These are phyloP conservation scores for Anoplius nigerrimus DNA, from an alignment of 2,888 invertebrate species.

Conservation along the genomic window DNA sequence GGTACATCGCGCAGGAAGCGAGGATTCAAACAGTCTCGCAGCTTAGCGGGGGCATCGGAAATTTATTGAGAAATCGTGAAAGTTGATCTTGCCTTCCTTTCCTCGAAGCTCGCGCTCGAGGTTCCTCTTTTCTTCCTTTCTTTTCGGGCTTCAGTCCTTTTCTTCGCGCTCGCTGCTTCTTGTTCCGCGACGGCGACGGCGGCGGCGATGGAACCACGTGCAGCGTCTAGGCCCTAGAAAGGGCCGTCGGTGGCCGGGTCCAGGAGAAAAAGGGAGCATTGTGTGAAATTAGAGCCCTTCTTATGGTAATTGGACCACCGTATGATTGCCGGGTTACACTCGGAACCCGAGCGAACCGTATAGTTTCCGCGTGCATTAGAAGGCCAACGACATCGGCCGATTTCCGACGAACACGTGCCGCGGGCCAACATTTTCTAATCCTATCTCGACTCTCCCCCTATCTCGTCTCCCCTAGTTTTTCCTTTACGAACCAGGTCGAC, in stretches of 20 bases:
- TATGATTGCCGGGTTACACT: slow-evolving; percentile 67
- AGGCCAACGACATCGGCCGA: slow-evolving; percentile 50
- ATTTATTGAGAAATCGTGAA: slow-evolving; percentile 66
- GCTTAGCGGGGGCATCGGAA: slow-evolving; percentile 51
- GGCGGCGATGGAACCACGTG: no score
- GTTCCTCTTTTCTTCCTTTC: slow-evolving; percentile 37
- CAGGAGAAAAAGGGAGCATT: slow-evolving; percentile 59
- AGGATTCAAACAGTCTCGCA: slow-evolving; percentile 1
- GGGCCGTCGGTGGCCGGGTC: slow-evolving; percentile 31
- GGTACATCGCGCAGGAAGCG: slow-evolving; percentile 9
- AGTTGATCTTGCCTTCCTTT: no score
- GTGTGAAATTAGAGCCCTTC: slow-evolving; percentile 72
- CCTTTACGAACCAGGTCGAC: no score
- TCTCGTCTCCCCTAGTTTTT: no score
- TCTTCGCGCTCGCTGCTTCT: slow-evolving; percentile 40
- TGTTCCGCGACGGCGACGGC: slow-evolving; percentile 11
- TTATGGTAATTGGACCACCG: slow-evolving; percentile 72
- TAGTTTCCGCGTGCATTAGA: slow-evolving; percentile 58
- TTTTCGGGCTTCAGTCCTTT: slow-evolving; percentile 1
- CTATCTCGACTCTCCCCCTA: no score
- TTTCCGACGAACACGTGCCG: no score
- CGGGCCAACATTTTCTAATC: no score
- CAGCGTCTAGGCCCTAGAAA: slow-evolving; percentile 30
- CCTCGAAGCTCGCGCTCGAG: no score
- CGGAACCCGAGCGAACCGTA: slow-evolving; percentile 46